phyloP scores from a whole-genome alignment of 2,113 vertebrate species.

The Agapornis roseicollis region DNA sequence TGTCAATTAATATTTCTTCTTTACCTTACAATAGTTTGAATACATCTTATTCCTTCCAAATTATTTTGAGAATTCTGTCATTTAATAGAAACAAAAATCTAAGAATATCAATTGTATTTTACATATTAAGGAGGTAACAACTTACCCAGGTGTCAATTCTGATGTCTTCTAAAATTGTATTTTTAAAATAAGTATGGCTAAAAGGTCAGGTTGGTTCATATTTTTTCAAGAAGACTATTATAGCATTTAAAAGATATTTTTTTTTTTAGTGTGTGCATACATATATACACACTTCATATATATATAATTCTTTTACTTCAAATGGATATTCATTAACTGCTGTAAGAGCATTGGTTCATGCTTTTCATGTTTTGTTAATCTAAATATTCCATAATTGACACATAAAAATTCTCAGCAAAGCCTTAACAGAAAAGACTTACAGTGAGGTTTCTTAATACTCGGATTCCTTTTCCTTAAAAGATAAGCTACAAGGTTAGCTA shows the following conservation, averaged over 20 bases:
- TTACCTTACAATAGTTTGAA: constrained; percentile 74
- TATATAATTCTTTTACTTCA: background rate
- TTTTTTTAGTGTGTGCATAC: background rate
- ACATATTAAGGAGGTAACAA: constrained; percentile 5
- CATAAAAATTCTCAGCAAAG: background rate
- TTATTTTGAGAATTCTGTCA: constrained; percentile 50
- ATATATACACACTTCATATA: background rate
- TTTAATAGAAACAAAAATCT: constrained; percentile 27
- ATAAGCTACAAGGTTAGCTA: background rate
- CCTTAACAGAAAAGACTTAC: background rate
- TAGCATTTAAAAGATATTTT: constrained; percentile 7
- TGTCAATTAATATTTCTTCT: constrained; percentile 79
- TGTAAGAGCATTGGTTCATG: background rate
- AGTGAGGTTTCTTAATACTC: background rate
- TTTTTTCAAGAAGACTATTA: constrained; percentile 1
- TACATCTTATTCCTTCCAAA: constrained; percentile 64
- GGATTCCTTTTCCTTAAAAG: background rate
- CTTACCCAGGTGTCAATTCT: background rate
- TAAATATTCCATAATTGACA: background rate
- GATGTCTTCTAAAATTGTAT: constrained; percentile 27
- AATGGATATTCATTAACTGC: background rate
- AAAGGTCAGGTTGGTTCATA: background rate
- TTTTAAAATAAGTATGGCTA: constrained; percentile 26
- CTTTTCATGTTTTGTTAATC: background rate
- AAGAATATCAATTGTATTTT: constrained; percentile 30